phyloP scores from a whole-genome alignment of 2,888 invertebrate species.

The Tridacna crocea region DNA sequence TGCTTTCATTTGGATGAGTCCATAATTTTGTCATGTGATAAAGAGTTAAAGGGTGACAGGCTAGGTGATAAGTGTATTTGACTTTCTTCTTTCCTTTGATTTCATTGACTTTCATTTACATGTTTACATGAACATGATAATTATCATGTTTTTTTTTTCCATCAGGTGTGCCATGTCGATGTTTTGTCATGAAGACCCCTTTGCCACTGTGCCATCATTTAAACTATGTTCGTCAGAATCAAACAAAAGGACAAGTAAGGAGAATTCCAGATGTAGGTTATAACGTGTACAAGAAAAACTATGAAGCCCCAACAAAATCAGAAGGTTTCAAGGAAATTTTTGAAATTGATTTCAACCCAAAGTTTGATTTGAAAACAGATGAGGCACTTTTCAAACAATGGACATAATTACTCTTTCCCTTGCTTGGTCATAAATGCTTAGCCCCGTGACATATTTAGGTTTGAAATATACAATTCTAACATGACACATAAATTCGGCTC shows the following conservation, averaged over 20 bases:
- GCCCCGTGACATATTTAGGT: too few relatives aligned
- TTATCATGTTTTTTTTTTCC: background rate
- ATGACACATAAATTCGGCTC: too few relatives aligned
- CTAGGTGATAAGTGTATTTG: too few relatives aligned
- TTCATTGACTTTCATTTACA: too few relatives aligned
- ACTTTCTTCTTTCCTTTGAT: too few relatives aligned
- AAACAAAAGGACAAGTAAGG: constrained; percentile 75
- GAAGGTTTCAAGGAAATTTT: constrained; percentile 80
- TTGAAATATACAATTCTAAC: too few relatives aligned
- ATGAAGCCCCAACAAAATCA: constrained; percentile 71
- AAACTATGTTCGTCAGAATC: constrained; percentile 80
- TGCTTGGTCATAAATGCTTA: background rate
- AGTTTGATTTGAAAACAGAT: constrained; percentile 73
- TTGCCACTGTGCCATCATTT: constrained; percentile 79
- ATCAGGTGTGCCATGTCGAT: constrained; percentile 78
- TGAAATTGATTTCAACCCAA: constrained; percentile 73
- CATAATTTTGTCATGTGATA: too few relatives aligned
- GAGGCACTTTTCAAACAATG: constrained; percentile 77
- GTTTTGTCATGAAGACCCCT: constrained; percentile 79
- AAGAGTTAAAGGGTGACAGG: too few relatives aligned
- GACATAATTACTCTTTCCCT: constrained; percentile 64
- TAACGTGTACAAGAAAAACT: constrained; percentile 81
- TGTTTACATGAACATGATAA: too few relatives aligned
- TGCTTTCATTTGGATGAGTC: too few relatives aligned
- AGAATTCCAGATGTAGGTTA: constrained; percentile 82